phyloP scores from a whole-genome alignment of 92 coral and sea anemone genomes.

The Heteractis magnifica region DNA sequence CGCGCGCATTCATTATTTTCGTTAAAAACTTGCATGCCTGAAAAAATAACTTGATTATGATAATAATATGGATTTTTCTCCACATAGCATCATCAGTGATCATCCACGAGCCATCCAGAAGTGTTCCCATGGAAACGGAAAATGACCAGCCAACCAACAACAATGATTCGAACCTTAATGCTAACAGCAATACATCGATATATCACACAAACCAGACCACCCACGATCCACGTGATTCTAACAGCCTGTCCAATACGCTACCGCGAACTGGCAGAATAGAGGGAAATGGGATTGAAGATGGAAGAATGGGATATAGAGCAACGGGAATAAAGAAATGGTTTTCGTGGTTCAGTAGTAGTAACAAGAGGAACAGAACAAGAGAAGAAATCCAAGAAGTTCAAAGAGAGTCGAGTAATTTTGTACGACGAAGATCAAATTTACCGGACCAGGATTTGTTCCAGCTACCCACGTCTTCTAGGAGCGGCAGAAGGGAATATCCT shows the following conservation, averaged over 20 bases:
- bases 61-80: background rate
- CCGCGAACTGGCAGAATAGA: background rate
- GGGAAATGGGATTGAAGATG: background rate
- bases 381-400: background rate
- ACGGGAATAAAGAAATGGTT: background rate
- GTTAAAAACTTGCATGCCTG: no score
- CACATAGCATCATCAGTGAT: background rate
- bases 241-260: background rate
- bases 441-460: background rate
- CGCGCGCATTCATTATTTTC: no score
- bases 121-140: conserved; percentile 4
- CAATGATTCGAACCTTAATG: background rate
- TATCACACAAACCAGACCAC: background rate
- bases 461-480: background rate
- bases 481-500: background rate
- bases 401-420: background rate
- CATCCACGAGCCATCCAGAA: background rate
- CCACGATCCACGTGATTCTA: background rate
- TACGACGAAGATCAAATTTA: background rate
- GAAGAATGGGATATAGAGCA: background rate
- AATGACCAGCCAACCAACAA: background rate
- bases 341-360: background rate
- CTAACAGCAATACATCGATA: background rate
- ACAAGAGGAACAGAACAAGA: background rate
- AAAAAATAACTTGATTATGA: background rate